These are phyloP conservation scores for Oxytorus armatus DNA, from an alignment of 2,888 invertebrate genomes.

Conservation along the genomic window DNA sequence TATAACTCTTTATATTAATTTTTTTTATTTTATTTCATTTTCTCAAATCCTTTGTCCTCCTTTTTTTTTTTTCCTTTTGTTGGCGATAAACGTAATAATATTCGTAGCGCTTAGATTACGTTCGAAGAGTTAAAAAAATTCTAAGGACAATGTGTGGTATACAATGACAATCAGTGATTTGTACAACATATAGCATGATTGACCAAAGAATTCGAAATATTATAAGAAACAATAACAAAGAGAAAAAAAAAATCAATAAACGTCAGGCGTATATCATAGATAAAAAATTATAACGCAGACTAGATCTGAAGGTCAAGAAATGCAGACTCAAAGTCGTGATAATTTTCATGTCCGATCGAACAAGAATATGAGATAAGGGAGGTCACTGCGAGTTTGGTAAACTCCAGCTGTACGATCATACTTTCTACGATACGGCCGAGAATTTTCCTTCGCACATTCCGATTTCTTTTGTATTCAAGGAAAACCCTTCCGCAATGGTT, in stretches of 20 bases:
- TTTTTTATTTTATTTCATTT: neutral
- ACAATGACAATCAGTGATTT: slow-evolving; percentile 28
- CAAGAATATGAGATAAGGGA: slow-evolving; percentile 66
- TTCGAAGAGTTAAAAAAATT: slow-evolving; percentile 25
- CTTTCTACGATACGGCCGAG: slow-evolving; percentile 5
- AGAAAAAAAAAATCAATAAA: slow-evolving; percentile 5
- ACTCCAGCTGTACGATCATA: slow-evolving; percentile 60
- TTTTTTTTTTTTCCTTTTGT: slow-evolving; percentile 8
- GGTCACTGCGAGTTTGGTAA: slow-evolving; percentile 67
- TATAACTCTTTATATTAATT: slow-evolving; percentile 20
- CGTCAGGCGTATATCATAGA: neutral
- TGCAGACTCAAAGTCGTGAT: slow-evolving; percentile 52
- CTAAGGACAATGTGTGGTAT: slow-evolving; percentile 13
- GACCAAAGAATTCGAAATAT: slow-evolving; percentile 8
- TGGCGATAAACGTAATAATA: slow-evolving; percentile 17
- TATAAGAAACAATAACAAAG: slow-evolving; percentile 1
- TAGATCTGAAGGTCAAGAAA: slow-evolving; percentile 49
- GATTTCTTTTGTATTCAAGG: too few relatives aligned
- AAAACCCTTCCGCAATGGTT: too few relatives aligned
- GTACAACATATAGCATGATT: slow-evolving; percentile 34
- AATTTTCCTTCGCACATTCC: slow-evolving; percentile 1
- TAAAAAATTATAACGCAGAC: slow-evolving; percentile 37
- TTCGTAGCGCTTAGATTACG: slow-evolving; percentile 34
- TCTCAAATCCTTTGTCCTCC: neutral
- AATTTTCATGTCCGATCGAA: slow-evolving; percentile 58